phyloP scores from a whole-genome alignment of 2,113 vertebrate species.

The Xenopus borealis region DNA sequence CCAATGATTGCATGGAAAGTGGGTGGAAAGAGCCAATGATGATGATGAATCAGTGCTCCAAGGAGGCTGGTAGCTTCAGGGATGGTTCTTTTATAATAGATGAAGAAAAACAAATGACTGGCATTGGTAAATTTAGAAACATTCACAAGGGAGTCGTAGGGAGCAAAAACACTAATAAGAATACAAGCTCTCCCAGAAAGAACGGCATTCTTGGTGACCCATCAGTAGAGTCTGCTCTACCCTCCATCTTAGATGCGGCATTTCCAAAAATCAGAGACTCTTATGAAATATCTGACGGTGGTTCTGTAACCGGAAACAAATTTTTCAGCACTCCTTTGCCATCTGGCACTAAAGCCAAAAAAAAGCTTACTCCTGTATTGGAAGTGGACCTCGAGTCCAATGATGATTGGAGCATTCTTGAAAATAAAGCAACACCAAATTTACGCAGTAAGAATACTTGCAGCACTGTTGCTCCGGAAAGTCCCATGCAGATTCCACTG shows the following conservation, averaged over 20 bases:
- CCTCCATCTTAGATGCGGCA: slow-evolving; percentile 1
- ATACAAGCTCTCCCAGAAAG: no score
- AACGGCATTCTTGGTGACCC: no score
- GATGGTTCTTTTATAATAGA: no score
- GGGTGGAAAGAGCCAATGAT: not conserved
- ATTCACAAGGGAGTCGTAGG: no score
- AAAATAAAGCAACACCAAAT: not conserved
- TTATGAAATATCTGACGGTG: not conserved
- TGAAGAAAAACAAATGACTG: no score
- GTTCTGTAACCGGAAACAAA: not conserved
- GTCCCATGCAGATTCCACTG: not conserved
- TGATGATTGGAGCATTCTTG: not conserved
- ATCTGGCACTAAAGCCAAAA: not conserved
- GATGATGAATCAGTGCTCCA: not conserved
- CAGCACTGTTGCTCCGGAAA: not conserved
- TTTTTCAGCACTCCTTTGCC: slow-evolving; percentile 28
- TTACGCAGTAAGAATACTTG: not conserved
- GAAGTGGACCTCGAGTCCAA: slow-evolving; percentile 15
- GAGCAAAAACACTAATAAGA: no score
- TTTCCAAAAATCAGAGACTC: not conserved
- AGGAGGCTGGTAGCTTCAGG: no score
- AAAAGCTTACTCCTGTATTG: slow-evolving; percentile 21
- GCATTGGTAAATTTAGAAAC: no score
- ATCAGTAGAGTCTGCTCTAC: no score
- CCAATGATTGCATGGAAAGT: not conserved